Base-by-base conservation (phyloP, 1,140 invertebrate genomes). In the Drosophila pachea region DNA sequence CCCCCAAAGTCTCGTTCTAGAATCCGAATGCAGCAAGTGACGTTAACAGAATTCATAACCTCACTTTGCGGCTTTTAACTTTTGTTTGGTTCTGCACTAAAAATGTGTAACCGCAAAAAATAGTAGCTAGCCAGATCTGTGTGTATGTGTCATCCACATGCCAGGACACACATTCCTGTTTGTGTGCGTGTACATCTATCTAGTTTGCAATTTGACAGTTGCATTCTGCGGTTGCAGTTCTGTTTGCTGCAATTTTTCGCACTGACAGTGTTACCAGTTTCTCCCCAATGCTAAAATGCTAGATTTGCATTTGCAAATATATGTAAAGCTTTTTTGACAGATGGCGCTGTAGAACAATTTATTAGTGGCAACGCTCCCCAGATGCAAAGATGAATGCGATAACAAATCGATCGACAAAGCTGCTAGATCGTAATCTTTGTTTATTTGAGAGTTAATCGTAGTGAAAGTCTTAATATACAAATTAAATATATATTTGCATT, bases 71-170 rank as follows among this genome's bases (percentile, higher is more conserved):
- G 74, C 14, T 42, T 42, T 14, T 42, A 16, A 47, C 49, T 53
- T 73, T 65, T 71, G 67, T 77, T 69, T 43, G 12, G 54, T 76
- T 65, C 36, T 54, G 49, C 38, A 62, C 68, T 53, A 58, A 69
- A 66, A 55, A 60, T 40, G 49, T 33, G 36, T 33, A 47, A 45
- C 8, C 16, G 1, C 22, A 33, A 31, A 33, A 63, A 22, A 12
- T 8, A 12, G 59, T 14, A 42, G 40, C 12, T 0, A n/a, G 31
- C 32, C 22, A 48, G 55, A 55, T 43, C 50, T 52, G 36, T 36
- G 7, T n/a, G 2, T 16, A n/a, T 7, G 12, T 33, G 43, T 12
- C 22, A 40, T n/a, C 5, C 11, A 7, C 4, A 22, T 53, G 9
- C 12, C 5, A 36, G 16, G 4, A 31, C 29, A 12, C 6, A 4